phyloP scores from a whole-genome alignment of 2,888 invertebrate species.

The Drepana falcataria region DNA sequence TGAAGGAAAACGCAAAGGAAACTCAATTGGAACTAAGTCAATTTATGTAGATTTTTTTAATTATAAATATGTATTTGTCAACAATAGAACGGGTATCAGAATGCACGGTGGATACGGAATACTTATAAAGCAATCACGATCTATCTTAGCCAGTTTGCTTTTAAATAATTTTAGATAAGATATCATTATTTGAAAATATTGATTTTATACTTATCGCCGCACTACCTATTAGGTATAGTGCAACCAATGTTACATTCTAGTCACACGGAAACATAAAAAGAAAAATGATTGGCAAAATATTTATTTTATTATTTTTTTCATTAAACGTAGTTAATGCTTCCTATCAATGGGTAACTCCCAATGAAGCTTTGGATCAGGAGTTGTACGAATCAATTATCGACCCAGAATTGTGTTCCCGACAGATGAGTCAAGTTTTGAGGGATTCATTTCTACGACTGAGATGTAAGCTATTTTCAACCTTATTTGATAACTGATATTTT shows the following conservation, averaged over 20 bases:
- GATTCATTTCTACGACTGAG: slow-evolving; percentile 25
- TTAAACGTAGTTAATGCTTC: slow-evolving; percentile 12
- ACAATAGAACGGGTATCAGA: no score
- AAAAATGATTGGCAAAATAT: background rate
- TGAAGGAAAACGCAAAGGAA: no score
- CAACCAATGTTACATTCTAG: background rate
- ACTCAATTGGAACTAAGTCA: no score
- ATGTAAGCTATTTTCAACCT: slow-evolving; percentile 36
- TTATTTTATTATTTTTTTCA: background rate
- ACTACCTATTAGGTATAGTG: background rate
- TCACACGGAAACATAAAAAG: background rate
- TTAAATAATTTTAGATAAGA: background rate
- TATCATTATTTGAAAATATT: background rate
- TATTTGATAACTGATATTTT: no score
- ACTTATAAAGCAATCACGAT: background rate
- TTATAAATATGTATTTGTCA: no score
- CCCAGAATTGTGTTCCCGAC: slow-evolving; percentile 40
- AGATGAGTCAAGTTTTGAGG: slow-evolving; percentile 39
- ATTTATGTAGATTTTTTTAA: no score
- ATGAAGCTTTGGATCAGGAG: slow-evolving; percentile 40
- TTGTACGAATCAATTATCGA: slow-evolving; percentile 50
- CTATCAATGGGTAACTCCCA: slow-evolving; percentile 23
- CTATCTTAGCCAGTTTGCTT: background rate
- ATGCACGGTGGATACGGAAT: no score
- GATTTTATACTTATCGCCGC: background rate